Percentiles rank a stretch among this genome's conserved stretches.
These are phyloP conservation scores for Luperina nickerlii DNA, from an alignment of 2,888 invertebrate species.

Conservation along the genomic window DNA sequence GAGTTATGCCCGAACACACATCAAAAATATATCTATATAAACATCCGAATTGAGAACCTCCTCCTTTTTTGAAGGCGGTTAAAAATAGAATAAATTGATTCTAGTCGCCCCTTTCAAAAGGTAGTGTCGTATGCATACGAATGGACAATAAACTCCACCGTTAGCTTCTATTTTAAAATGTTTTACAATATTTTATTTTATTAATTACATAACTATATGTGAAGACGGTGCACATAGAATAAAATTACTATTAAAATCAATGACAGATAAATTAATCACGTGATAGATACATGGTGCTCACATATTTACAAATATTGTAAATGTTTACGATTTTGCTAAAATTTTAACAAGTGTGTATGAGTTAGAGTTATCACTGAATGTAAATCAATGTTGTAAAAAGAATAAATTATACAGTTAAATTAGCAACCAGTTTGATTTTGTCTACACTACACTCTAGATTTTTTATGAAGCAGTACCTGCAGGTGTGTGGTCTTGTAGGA, in stretches of 20 bases:
- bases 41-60: no score
- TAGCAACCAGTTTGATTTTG: neutral
- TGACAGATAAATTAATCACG: neutral
- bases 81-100: neutral
- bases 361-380: neutral
- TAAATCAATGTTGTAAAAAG: neutral
- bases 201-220: neutral
- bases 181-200: neutral
- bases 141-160: neutral
- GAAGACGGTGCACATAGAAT: neutral
- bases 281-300: neutral
- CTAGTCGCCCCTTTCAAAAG: neutral
- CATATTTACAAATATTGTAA: neutral
- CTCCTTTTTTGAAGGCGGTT: no score
- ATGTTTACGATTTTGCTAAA: neutral
- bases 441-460: neutral
- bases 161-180: neutral
- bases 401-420: neutral
- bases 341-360: neutral
- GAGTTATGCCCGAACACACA: no score
- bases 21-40: no score
- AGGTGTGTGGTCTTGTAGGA: neutral
- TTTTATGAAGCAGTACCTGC: no score
- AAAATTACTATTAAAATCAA: neutral
- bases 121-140: neutral